Conservation (phyloP, 2,797 vertebrate genomes). For the Falco biarmicus region DNA sequence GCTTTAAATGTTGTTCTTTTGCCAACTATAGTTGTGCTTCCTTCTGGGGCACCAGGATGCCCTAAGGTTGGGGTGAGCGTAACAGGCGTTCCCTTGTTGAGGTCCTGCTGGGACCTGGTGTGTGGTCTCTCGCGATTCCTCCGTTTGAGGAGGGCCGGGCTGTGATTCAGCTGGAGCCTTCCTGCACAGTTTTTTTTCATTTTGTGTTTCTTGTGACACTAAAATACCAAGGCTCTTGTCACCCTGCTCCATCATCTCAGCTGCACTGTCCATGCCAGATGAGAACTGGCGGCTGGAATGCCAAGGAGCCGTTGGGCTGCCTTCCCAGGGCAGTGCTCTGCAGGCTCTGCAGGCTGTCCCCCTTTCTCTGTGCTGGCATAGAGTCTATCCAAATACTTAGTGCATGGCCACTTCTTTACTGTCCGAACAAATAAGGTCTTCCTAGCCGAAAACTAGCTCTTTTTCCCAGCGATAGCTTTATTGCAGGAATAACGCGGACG, state of each 20-base stretch:
- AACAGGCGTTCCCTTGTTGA: neutral
- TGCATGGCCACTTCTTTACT: neutral
- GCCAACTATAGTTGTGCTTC: accelerated
- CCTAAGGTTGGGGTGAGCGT: accelerated
- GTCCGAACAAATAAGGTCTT: neutral
- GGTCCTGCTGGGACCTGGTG: neutral
- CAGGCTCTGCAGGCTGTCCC: accelerated
- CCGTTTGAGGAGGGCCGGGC: neutral
- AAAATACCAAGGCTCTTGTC: neutral
- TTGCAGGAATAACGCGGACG: neutral
- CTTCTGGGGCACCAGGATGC: neutral
- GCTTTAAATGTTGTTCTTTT: neutral
- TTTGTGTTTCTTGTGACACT: neutral
- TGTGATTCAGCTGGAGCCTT: neutral
- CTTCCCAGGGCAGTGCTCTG: neutral
- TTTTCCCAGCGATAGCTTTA: neutral
- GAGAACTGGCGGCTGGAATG: neutral
- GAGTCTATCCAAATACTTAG: neutral
- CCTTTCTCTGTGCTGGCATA: neutral
- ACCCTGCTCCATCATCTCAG: neutral
- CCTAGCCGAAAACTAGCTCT: neutral
- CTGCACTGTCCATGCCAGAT: accelerated
- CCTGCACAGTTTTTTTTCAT: accelerated
- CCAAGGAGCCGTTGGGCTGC: neutral
- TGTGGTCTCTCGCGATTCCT: accelerated